A percentile compares a stretch with the other conserved stretches of the same genome.
phyloP scores from a whole-genome alignment of 2,113 vertebrate genomes.

The Furnarius figulus region DNA sequence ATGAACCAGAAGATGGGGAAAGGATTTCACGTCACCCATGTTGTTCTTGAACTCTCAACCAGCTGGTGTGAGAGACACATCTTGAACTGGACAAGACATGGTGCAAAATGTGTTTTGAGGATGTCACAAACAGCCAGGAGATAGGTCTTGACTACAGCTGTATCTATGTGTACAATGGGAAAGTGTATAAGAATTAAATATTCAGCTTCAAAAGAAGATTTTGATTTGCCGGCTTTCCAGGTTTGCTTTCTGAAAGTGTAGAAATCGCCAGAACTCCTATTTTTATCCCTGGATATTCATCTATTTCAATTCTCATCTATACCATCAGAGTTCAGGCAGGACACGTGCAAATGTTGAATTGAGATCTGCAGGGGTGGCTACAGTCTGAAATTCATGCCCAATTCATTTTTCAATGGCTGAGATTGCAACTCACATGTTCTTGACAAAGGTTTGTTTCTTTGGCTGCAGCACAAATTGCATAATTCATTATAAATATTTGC shows the following conservation, averaged over 20 bases:
- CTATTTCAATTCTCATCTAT: neutral
- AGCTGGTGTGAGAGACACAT: neutral
- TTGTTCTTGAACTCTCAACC: neutral
- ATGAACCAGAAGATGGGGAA: neutral
- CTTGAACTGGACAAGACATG: neutral
- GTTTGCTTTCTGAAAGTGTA: neutral
- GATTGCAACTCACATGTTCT: neutral
- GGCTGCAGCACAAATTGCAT: neutral
- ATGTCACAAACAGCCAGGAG: neutral
- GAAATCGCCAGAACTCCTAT: neutral
- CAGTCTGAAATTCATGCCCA: neutral
- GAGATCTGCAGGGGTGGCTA: neutral
- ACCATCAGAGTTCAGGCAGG: neutral
- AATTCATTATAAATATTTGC: conserved; percentile 1
- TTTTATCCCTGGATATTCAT: neutral
- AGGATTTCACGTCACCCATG: neutral
- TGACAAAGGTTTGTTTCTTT: neutral
- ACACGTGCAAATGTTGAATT: neutral
- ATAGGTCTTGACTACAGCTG: neutral
- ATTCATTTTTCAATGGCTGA: neutral
- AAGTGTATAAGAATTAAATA: neutral
- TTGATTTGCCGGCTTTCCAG: neutral
- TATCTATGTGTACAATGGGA: neutral
- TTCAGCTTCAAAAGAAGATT: neutral
- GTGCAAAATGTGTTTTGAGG: neutral